phyloP scores from a whole-genome alignment of 2,797 vertebrate genomes.

The Poecile montanus region DNA sequence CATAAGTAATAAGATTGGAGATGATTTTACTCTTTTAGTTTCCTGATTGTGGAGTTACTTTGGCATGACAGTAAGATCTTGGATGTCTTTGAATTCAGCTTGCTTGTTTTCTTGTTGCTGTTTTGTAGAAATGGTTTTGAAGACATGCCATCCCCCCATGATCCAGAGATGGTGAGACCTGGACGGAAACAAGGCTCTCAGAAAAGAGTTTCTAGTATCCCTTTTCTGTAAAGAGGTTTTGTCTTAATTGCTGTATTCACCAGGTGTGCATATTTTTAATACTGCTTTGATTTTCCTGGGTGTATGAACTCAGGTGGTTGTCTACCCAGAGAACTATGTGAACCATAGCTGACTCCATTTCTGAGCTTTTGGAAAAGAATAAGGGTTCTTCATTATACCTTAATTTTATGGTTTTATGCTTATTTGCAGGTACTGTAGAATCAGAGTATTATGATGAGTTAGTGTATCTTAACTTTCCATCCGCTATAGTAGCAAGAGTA shows the following conservation, averaged over 20 bases:
- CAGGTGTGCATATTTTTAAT: background rate
- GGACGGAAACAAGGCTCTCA: conserved; percentile 83
- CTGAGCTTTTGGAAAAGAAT: background rate
- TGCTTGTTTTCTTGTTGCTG: background rate
- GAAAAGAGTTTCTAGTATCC: conserved; percentile 92
- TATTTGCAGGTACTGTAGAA: background rate
- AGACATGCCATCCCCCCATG: conserved; percentile 80
- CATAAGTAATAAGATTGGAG: background rate
- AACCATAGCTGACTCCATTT: background rate
- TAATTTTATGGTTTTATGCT: background rate
- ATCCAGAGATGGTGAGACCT: conserved; percentile 81
- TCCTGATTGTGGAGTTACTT: background rate
- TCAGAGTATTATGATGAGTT: background rate
- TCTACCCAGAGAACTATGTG: background rate
- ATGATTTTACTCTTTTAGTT: background rate
- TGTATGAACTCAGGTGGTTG: background rate
- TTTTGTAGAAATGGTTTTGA: conserved; percentile 76
- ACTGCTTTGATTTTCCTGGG: background rate
- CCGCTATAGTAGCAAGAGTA: background rate
- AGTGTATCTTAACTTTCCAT: background rate
- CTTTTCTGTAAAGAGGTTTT: conserved; percentile 51
- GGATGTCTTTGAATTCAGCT: background rate
- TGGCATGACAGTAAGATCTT: background rate
- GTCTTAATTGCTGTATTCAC: background rate
- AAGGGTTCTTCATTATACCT: background rate